phyloP scores from a whole-genome alignment of 2,797 vertebrate genomes.

The Cyclopterus lumpus region DNA sequence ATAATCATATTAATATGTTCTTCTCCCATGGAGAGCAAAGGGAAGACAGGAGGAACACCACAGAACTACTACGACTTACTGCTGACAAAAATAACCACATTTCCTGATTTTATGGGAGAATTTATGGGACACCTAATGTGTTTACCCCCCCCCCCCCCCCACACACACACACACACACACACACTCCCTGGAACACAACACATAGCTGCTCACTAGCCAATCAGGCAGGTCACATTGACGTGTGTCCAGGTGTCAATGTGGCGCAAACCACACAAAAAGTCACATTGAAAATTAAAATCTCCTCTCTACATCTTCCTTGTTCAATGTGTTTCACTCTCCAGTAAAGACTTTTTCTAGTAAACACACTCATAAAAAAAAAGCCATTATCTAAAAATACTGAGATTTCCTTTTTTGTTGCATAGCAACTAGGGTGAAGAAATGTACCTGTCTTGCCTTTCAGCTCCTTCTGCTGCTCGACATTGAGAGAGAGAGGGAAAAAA shows the following conservation, averaged over 20 bases:
- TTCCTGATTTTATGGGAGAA: too few species aligned
- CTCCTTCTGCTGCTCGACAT: conserved; percentile 29
- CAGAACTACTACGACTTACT: too few species aligned
- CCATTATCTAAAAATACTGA: conserved; percentile 44
- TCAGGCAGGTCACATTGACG: neutral
- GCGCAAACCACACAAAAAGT: too few species aligned
- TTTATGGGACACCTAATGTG: neutral
- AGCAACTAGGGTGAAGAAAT: conserved; percentile 62
- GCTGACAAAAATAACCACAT: too few species aligned
- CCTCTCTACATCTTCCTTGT: neutral
- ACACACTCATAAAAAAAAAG: conserved; percentile 1
- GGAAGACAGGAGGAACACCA: too few species aligned
- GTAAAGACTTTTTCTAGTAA: conserved; percentile 16
- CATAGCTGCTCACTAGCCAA: neutral
- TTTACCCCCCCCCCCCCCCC: too few species aligned
- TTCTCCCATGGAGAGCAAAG: too few species aligned
- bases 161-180: too few species aligned
- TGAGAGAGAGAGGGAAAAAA: conserved; percentile 36
- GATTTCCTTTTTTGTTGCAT: conserved; percentile 57
- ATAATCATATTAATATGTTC: neutral
- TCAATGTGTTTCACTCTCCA: conserved; percentile 30
- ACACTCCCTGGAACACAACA: too few species aligned
- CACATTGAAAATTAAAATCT: neutral
- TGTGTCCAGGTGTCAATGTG: too few species aligned
- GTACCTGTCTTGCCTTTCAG: conserved; percentile 23